Evolutionary conservation across 2,797 vertebrate genomes (phyloP), one percentile per base, ranked within the genome.

Genomic region (Lepus townsendii): DNA sequence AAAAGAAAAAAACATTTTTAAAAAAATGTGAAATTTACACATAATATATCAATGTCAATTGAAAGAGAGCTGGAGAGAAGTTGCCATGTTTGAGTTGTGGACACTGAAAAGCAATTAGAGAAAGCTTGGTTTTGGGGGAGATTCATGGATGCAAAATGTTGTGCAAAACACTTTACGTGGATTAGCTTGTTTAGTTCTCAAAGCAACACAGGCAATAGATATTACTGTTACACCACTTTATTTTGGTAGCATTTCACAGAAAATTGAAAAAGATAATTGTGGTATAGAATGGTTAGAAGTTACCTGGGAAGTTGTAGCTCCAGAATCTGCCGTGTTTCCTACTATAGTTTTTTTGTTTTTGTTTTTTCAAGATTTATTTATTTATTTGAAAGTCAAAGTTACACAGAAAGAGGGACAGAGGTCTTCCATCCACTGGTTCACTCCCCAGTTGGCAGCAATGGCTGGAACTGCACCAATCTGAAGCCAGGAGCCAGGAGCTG

Each of bases 211-310:
- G 27, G 26, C 91, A 14, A 27, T 82, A 80, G 52, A 62, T 79
- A 65, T 16, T 71, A 4, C 62, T 75, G 38, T 60, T 57, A 19
- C 19, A 57, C 54, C 54, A 57, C 19, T 19, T 57, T 57, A 57
- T 19, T 57, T 57, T 87, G 30, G 47, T 52, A 82, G 9, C 12
- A 27, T 50, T 86, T 86, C 83, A 91, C n/a, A 86, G 50, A 87
- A 66, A 57, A 57, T 57, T 57, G n/a, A 92, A 69, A 90, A 88
- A 78, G 35, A 35, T 35, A 35, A 90, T 16, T 68, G 76, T 94
- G 35, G 35, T 42, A 75, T 3, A 83, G 22, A n/a, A 80, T 65
- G 35, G 26, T 94, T 92, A 84, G 30, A 8, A 71, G 76, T 85
- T 54, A 83, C 9, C 32, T 22, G 75, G 17, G 38, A 77, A 52